These are phyloP conservation scores for Egretta garzetta DNA, from an alignment of 2,113 vertebrate genomes.

Conservation along the genomic window DNA sequence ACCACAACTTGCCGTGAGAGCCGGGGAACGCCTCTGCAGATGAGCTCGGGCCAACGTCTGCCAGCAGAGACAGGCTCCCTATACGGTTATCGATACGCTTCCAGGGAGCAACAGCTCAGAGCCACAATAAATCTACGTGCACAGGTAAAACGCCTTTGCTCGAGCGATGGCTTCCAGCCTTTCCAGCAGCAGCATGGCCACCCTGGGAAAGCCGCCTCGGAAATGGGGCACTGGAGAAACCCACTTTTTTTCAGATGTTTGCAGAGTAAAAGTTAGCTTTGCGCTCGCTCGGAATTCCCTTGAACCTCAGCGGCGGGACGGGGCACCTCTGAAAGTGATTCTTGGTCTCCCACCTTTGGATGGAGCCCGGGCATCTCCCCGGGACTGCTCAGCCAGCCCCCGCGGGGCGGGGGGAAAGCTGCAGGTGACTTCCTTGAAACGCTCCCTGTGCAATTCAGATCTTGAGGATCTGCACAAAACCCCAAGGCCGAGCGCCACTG, in stretches of 20 bases:
- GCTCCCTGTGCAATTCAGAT: not conserved
- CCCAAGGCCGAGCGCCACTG: fast-evolving
- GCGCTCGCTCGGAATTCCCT: not conserved
- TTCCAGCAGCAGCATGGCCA: not conserved
- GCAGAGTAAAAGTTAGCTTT: not conserved
- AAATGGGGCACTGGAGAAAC: not conserved
- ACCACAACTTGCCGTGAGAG: not conserved
- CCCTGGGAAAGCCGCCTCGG: not conserved
- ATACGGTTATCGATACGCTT: not conserved
- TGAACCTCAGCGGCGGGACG: fast-evolving
- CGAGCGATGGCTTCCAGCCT: not conserved
- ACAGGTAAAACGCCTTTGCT: not conserved
- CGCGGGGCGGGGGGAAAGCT: fast-evolving
- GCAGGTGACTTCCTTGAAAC: not conserved
- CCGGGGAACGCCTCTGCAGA: not conserved
- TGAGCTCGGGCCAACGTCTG: fast-evolving
- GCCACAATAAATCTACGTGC: not conserved
- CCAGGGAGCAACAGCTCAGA: not conserved
- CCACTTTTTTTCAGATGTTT: not conserved
- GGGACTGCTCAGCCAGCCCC: not conserved
- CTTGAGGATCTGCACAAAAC: not conserved
- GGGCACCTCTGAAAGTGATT: not conserved
- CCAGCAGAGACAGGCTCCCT: not conserved
- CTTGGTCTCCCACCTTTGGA: not conserved
- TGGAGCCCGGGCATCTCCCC: not conserved